Percentiles rank a stretch among this genome's conserved stretches.
Conservation (phyloP, 2,797 vertebrate species). For the Galago senegalensis region DNA sequence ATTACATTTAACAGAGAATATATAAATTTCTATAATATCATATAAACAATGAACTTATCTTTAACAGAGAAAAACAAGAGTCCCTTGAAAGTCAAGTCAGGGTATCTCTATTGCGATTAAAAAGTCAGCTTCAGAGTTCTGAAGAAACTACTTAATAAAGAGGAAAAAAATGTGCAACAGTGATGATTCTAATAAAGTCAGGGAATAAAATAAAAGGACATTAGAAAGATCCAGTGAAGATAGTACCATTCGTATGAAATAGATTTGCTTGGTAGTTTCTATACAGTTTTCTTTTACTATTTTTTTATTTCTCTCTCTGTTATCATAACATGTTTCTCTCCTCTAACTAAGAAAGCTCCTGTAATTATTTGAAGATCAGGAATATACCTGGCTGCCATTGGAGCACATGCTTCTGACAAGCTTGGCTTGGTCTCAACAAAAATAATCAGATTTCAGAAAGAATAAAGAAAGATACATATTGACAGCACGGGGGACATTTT, state of each 20-base stretch:
- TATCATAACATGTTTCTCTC: neutral
- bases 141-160: neutral
- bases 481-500: conserved; percentile 58
- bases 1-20: neutral
- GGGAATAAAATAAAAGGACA: neutral
- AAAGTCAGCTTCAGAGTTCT: neutral
- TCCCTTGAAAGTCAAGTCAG: neutral
- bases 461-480: conserved; percentile 64
- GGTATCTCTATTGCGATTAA: neutral
- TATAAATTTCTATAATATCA: neutral
- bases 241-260: neutral
- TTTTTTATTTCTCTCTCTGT: neutral
- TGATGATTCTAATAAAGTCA: neutral
- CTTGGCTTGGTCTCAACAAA: neutral
- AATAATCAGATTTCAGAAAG: conserved; percentile 70
- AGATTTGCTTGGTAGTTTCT: neutral
- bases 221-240: neutral
- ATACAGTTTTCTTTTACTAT: neutral
- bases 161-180: neutral
- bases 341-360: neutral
- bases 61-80: neutral
- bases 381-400: neutral
- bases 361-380: conserved; percentile 45
- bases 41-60: neutral
- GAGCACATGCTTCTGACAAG: conserved; percentile 37